Evolutionary conservation across 2,888 invertebrate genomes (phyloP).

Genomic region (Dryobotodes eremita): DNA sequence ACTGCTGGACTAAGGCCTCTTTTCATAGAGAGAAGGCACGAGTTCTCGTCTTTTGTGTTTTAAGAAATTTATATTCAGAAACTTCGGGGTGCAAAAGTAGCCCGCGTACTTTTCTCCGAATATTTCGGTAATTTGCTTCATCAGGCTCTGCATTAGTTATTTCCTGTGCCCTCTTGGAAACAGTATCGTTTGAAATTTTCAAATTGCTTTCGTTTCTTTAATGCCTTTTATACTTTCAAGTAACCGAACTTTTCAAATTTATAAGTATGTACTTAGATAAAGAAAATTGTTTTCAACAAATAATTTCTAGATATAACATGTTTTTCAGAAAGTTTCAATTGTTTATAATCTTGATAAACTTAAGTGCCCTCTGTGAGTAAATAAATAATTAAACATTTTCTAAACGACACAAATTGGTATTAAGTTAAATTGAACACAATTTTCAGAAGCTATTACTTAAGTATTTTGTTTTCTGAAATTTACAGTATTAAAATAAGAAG

Average conservation of each 20-base stretch:
- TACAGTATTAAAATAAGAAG: background rate
- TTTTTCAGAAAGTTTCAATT: conserved; percentile 19
- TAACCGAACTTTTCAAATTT: conserved; percentile 36
- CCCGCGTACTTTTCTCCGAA: conserved; percentile 11
- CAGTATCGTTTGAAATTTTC: conserved; percentile 24
- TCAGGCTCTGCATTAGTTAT: conserved; percentile 10
- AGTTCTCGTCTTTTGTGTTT: conserved; percentile 1
- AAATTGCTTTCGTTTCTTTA: conserved; percentile 27
- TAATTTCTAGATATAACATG: conserved; percentile 25
- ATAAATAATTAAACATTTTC: conserved; percentile 16
- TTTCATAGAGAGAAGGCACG: too few relatives aligned
- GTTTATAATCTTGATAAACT: background rate
- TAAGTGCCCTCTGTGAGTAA: background rate
- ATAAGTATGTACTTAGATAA: conserved; percentile 22
- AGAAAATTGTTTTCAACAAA: conserved; percentile 17
- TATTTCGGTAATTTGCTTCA: conserved; percentile 53
- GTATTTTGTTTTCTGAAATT: conserved; percentile 1
- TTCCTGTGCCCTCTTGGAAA: conserved; percentile 4
- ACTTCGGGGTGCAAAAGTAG: conserved; percentile 1
- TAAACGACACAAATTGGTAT: background rate
- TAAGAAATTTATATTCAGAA: conserved; percentile 13
- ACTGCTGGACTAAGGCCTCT: too few relatives aligned
- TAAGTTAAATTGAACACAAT: background rate
- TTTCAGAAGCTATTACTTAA: conserved; percentile 5
- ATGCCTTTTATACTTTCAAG: conserved; percentile 16